phyloP scores from a whole-genome alignment of 2,888 invertebrate genomes.

The Drosophila setosimentum region DNA sequence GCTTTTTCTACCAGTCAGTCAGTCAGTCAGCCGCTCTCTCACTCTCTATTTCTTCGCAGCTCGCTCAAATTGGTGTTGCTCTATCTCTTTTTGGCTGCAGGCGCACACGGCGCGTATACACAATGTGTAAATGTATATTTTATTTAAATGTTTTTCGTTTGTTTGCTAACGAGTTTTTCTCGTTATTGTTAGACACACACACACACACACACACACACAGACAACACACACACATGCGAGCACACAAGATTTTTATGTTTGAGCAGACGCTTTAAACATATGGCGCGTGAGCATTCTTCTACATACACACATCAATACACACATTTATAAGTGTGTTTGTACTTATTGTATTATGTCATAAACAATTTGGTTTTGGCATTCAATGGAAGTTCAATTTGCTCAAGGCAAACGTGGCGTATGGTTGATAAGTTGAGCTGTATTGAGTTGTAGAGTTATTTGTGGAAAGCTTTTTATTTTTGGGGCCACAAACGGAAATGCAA shows the following conservation, averaged over 20 bases:
- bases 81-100: constrained; percentile 29
- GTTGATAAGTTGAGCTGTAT: constrained; percentile 11
- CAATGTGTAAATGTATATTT: constrained; percentile 52
- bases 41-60: constrained; percentile 38
- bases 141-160: constrained; percentile 66
- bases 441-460: constrained; percentile 29
- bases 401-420: constrained; percentile 59
- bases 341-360: constrained; percentile 70
- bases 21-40: constrained; percentile 36
- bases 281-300: constrained; percentile 43
- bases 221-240: constrained; percentile 6
- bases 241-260: constrained; percentile 40
- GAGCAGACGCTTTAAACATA: constrained; percentile 54
- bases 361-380: constrained; percentile 60
- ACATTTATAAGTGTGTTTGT: constrained; percentile 10
- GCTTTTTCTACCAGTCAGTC: constrained; percentile 58
- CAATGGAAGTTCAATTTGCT: constrained; percentile 59
- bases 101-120: constrained; percentile 74
- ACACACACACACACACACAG: constrained; percentile 3
- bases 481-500: constrained; percentile 68
- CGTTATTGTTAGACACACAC: constrained; percentile 50
- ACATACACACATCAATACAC: neutral
- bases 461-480: constrained; percentile 43
- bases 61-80: constrained; percentile 19
- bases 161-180: constrained; percentile 76